Evolutionary conservation across 2,113 vertebrate genomes (phyloP).

Genomic region (Saccopteryx leptura): DNA sequence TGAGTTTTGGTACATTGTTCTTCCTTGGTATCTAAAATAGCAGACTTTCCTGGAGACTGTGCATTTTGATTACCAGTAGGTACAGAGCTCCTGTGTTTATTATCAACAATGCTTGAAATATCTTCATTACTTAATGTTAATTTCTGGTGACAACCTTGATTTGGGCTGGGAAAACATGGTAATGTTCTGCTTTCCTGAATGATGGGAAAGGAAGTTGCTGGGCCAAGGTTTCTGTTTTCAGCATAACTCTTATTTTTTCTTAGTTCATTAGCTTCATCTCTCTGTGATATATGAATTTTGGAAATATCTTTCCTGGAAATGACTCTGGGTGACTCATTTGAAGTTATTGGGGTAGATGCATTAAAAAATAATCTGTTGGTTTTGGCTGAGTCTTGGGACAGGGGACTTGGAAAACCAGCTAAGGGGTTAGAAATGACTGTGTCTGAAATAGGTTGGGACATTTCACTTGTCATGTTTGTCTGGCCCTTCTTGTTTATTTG

Average conservation of each 20-base stretch:
- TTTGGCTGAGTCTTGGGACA: slow-evolving; percentile 69
- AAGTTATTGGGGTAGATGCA: slow-evolving; percentile 37
- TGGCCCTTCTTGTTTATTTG: slow-evolving; percentile 54
- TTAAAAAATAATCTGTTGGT: slow-evolving; percentile 63
- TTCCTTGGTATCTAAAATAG: slow-evolving; percentile 7
- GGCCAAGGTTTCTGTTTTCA: slow-evolving; percentile 30
- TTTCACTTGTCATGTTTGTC: not conserved
- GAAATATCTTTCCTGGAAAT: slow-evolving; percentile 68
- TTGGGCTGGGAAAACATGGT: slow-evolving; percentile 70
- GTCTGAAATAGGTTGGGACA: slow-evolving; percentile 69
- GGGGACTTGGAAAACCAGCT: not conserved
- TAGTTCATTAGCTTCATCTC: slow-evolving; percentile 61
- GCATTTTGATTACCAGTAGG: not conserved
- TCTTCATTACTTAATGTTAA: slow-evolving; percentile 61
- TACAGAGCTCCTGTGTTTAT: not conserved
- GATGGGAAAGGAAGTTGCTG: slow-evolving; percentile 50
- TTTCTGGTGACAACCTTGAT: slow-evolving; percentile 63
- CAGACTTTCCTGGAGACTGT: slow-evolving; percentile 34
- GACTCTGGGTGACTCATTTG: slow-evolving; percentile 71
- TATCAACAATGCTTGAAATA: slow-evolving; percentile 36
- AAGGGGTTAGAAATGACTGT: slow-evolving; percentile 34
- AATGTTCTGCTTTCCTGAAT: slow-evolving; percentile 66
- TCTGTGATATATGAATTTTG: slow-evolving; percentile 47
- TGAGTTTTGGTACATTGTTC: not conserved
- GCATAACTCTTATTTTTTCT: slow-evolving; percentile 67